These are phyloP conservation scores for Melanchra persicariae DNA, from an alignment of 2,888 invertebrate genomes.

Conservation along the genomic window DNA sequence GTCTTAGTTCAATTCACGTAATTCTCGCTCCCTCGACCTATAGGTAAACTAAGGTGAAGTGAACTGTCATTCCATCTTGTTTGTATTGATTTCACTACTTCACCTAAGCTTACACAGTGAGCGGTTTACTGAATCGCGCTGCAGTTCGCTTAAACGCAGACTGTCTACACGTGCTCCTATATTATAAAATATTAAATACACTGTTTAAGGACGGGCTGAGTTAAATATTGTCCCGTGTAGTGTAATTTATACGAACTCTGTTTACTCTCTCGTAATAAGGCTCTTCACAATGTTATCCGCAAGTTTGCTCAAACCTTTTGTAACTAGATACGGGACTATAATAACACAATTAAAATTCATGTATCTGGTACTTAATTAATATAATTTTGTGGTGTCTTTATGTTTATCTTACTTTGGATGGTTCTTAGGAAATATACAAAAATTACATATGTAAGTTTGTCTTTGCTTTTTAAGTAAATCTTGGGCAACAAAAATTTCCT, in stretches of 20 bases:
- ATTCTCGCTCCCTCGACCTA: no score
- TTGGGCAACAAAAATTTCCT: background rate
- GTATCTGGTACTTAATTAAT: constrained; percentile 46
- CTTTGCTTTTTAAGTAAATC: background rate
- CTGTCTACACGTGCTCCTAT: background rate
- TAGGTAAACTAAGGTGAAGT: no score
- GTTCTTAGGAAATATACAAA: constrained; percentile 4
- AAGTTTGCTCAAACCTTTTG: constrained; percentile 69
- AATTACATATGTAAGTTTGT: no score
- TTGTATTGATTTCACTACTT: no score
- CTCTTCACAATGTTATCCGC: constrained; percentile 64
- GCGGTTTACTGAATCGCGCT: no score
- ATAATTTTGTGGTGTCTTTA: constrained; percentile 29
- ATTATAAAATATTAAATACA: constrained; percentile 38
- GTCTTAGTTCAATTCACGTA: no score
- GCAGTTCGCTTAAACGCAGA: no score
- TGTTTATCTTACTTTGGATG: background rate
- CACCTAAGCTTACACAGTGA: no score
- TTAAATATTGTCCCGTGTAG: constrained; percentile 68
- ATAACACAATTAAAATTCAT: constrained; percentile 60
- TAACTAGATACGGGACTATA: constrained; percentile 50
- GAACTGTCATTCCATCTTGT: no score
- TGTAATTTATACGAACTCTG: constrained; percentile 70
- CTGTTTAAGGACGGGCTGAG: constrained; percentile 48
- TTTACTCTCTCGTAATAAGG: constrained; percentile 73